Evolutionary conservation across 1,140 invertebrate genomes (phyloP).

Genomic region (Venustaconcha ellipsiformis): DNA sequence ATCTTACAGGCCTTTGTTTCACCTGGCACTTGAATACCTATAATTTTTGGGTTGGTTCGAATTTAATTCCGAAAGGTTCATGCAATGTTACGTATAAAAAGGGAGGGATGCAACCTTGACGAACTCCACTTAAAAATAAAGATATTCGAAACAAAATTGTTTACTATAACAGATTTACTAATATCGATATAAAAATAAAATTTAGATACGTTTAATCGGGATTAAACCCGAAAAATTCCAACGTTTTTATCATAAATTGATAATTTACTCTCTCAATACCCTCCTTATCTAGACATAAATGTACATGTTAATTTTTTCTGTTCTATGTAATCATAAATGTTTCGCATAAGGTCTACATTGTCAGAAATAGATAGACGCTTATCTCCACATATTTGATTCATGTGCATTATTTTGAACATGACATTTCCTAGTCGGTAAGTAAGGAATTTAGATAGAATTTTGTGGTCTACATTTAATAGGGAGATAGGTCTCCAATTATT

Average conservation of each 20-base stretch:
- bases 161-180: conserved; percentile 35
- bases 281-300: conserved; percentile 39
- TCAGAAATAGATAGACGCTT: conserved; percentile 42
- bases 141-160: too few species aligned
- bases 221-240: conserved; percentile 20
- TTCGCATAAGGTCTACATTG: conserved; percentile 40
- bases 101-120: conserved; percentile 67
- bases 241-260: too few species aligned
- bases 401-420: too few species aligned
- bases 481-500: conserved; percentile 44
- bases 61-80: conserved; percentile 51
- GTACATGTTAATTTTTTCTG: conserved; percentile 29
- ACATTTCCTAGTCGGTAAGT: conserved; percentile 27
- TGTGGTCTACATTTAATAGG: conserved; percentile 21
- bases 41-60: conserved; percentile 25
- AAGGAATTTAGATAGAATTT: conserved; percentile 33
- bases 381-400: background rate
- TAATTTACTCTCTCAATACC: conserved; percentile 12
- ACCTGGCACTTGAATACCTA: conserved; percentile 44
- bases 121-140: too few species aligned
- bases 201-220: conserved; percentile 32
- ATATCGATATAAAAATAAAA: conserved; percentile 42
- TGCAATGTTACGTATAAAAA: conserved; percentile 66
- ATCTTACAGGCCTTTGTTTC: conserved; percentile 18
- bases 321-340: conserved; percentile 42